A percentile compares a stretch with the other conserved stretches of the same genome.
These are phyloP conservation scores for Cochlearius cochlearius DNA, from an alignment of 2,113 vertebrate genomes.

Conservation along the genomic window DNA sequence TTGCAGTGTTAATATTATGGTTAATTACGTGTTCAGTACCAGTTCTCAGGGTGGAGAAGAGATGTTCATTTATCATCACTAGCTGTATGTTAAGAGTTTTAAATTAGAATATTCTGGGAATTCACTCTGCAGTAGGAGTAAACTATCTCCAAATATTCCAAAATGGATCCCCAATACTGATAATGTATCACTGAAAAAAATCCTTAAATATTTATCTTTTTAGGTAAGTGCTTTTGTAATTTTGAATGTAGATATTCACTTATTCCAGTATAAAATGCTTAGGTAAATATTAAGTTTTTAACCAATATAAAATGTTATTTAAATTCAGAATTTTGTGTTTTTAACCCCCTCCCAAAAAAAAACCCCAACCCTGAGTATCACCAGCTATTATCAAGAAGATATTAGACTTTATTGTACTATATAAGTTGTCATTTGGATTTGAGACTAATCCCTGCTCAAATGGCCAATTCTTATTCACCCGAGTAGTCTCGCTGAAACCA, in stretches of 20 bases:
- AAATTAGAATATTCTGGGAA: slow-evolving; percentile 38
- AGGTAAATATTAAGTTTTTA: not conserved
- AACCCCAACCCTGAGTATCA: not conserved
- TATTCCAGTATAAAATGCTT: not conserved
- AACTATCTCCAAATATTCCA: slow-evolving; percentile 40
- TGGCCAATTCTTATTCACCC: slow-evolving; percentile 22
- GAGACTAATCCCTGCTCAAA: slow-evolving; percentile 2
- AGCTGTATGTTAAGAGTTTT: slow-evolving; percentile 44
- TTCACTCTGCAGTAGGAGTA: slow-evolving; percentile 1
- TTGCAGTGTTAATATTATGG: not conserved
- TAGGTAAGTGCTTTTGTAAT: not conserved
- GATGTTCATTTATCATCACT: slow-evolving; percentile 5
- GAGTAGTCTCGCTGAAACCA: not conserved
- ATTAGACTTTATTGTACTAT: not conserved
- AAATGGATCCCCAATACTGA: not conserved
- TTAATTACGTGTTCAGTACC: not conserved
- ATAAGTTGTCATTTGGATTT: slow-evolving; percentile 6
- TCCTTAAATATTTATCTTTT: slow-evolving; percentile 21
- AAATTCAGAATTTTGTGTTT: not conserved
- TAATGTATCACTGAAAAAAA: slow-evolving; percentile 27
- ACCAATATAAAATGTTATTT: not conserved
- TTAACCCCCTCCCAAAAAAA: too few relatives aligned
- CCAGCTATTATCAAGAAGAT: not conserved
- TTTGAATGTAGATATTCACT: not conserved
- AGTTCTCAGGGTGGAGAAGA: slow-evolving; percentile 21